These are phyloP conservation scores for Porites lobata DNA, from an alignment of 92 coral and sea anemone genomes.

Conservation along the genomic window DNA sequence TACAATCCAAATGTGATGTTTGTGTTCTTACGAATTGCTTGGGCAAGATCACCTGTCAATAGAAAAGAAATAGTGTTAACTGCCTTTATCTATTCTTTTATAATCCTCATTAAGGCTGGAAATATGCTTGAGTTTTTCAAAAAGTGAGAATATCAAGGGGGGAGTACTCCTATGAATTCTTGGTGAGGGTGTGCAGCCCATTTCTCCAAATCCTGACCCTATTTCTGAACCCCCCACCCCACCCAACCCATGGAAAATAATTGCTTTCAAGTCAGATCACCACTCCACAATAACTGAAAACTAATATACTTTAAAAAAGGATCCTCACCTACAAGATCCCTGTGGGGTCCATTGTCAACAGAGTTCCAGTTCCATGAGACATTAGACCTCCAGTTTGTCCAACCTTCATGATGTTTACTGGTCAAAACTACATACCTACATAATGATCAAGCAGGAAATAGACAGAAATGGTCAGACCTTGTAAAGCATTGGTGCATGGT, in stretches of 20 bases:
- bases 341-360: constrained; percentile 91
- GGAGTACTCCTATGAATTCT: no score
- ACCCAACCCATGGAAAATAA: no score
- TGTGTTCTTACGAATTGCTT: constrained; percentile 67
- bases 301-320: no score
- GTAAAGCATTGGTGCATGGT: neutral
- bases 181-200: no score
- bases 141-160: neutral
- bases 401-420: constrained; percentile 94
- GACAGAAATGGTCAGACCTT: neutral
- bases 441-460: neutral
- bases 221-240: no score
- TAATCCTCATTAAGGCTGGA: neutral
- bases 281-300: no score
- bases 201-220: no score
- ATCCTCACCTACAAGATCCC: constrained; percentile 83
- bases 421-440: constrained; percentile 83
- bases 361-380: constrained; percentile 98
- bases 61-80: neutral
- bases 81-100: neutral
- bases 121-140: no score
- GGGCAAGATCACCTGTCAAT: constrained; percentile 81
- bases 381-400: constrained; percentile 89
- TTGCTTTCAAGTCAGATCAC: no score
- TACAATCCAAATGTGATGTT: constrained; percentile 85